Evolutionary conservation across 2,797 vertebrate species (phyloP).

Genomic region (Morelia viridis): DNA sequence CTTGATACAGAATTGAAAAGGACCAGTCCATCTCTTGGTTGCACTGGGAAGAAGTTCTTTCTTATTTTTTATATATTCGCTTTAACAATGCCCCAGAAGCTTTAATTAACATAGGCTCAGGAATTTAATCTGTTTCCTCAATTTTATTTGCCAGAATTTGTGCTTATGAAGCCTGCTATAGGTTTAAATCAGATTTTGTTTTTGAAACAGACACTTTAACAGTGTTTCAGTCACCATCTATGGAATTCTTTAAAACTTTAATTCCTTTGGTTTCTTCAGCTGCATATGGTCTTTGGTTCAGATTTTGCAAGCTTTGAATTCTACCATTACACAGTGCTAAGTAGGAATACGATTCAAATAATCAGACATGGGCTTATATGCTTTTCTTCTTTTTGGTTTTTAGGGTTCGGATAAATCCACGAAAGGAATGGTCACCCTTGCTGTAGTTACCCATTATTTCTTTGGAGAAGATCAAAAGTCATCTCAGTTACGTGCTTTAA

Average conservation of each 20-base stretch:
- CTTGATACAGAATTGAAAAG: not conserved
- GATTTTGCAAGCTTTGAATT: not conserved
- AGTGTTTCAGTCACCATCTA: not conserved
- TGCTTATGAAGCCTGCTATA: not conserved
- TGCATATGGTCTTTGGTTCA: not conserved
- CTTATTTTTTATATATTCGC: not conserved
- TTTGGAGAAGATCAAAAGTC: conserved; percentile 86
- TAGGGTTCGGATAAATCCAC: conserved; percentile 79
- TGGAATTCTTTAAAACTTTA: not conserved
- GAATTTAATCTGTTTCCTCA: not conserved
- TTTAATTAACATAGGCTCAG: not conserved
- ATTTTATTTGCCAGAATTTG: not conserved
- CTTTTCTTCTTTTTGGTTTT: conserved; percentile 36
- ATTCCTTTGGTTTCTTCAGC: not conserved
- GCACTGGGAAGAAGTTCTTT: not conserved
- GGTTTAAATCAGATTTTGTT: not conserved
- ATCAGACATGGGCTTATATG: not conserved
- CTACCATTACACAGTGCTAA: not conserved
- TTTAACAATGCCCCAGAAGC: not conserved
- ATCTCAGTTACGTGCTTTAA: conserved; percentile 77
- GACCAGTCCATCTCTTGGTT: not conserved
- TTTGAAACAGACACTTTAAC: not conserved
- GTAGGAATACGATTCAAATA: conserved; percentile 4
- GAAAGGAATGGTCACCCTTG: conserved; percentile 84
- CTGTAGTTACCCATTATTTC: conserved; percentile 88